Conservation (phyloP, 2,888 invertebrate genomes). For the Cephalotes varians region DNA sequence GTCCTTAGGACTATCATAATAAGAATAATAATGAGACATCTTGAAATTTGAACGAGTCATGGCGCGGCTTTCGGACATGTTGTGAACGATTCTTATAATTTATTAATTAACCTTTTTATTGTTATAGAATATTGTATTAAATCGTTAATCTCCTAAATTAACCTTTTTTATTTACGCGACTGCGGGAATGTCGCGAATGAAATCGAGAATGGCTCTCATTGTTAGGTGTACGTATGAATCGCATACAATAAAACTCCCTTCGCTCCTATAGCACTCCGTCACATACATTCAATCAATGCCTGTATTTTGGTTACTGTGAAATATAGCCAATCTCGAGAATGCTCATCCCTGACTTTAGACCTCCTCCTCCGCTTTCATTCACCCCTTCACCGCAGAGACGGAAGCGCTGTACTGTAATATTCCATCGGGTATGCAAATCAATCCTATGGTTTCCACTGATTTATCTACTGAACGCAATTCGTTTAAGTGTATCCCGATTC, state of each 20-base stretch:
- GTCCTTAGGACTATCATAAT: neutral
- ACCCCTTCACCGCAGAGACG: slow-evolving; percentile 58
- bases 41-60: neutral
- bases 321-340: slow-evolving; percentile 83
- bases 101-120: neutral
- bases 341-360: slow-evolving; percentile 81
- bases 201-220: neutral
- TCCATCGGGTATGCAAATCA: slow-evolving; percentile 84
- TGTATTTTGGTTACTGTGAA: slow-evolving; percentile 68
- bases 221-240: no score
- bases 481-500: slow-evolving; percentile 85
- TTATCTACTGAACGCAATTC: slow-evolving; percentile 83
- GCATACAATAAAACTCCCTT: slow-evolving; percentile 20
- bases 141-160: neutral
- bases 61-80: neutral
- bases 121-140: neutral
- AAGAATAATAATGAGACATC: neutral
- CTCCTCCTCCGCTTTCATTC: slow-evolving; percentile 49
- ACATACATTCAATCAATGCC: slow-evolving; percentile 63
- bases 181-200: neutral
- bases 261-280: slow-evolving; percentile 39
- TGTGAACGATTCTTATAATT: neutral
- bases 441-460: slow-evolving; percentile 83
- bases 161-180: neutral
- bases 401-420: slow-evolving; percentile 73